These are phyloP conservation scores for Halichoerus grypus DNA, from an alignment of 2,113 vertebrate species.

Conservation along the genomic window DNA sequence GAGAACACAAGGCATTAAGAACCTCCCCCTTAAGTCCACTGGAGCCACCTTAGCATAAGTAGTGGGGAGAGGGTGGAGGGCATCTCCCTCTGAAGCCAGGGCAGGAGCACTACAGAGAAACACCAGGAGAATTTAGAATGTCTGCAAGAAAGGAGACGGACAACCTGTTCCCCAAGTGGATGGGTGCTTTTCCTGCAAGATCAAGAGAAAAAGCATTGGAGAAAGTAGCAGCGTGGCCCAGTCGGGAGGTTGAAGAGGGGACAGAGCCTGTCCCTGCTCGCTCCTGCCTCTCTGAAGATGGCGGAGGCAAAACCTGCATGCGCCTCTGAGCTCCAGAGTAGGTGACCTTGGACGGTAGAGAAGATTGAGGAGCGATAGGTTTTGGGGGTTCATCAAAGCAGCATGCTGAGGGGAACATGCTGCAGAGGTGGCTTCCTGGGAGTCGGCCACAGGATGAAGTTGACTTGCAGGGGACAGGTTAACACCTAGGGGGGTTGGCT, in stretches of 20 bases:
- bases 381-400: not conserved
- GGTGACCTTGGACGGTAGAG: not conserved
- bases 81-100: not conserved
- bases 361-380: not conserved
- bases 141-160: not conserved
- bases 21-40: not conserved
- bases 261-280: not conserved
- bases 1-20: constrained; percentile 29
- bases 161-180: not conserved
- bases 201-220: not conserved
- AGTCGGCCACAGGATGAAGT: not conserved
- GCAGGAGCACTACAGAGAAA: not conserved
- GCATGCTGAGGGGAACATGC: not conserved
- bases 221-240: not conserved
- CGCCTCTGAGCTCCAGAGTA: not conserved
- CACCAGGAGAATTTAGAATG: not conserved
- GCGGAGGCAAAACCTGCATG: not conserved
- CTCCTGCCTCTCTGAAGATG: not conserved
- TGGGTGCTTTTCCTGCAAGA: not conserved
- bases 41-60: not conserved
- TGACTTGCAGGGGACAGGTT: not conserved
- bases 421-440: not conserved
- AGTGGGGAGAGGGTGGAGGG: not conserved
- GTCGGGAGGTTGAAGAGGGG: not conserved
- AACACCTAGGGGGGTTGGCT: not conserved